Evolutionary conservation across 2,797 vertebrate species (phyloP), one percentile per base, ranked within the genome.

Genomic region (Sitta carolinensis): DNA sequence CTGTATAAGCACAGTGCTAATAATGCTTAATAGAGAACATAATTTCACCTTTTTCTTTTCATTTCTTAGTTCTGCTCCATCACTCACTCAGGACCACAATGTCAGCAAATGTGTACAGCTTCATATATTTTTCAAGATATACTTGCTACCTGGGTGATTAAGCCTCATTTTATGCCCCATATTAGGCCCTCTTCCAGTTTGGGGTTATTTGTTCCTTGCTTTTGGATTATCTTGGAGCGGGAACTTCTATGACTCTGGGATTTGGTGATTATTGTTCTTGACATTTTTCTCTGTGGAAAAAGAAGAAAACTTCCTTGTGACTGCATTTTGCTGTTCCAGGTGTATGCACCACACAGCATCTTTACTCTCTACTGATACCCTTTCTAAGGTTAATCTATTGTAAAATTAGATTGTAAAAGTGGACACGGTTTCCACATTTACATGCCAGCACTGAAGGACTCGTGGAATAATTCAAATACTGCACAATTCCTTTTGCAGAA

Each of bases 391-490:
- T 97, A 97, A 97, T 97, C 97, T 97, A 63, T 97, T 97, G 97
- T 97, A 97, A 98, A 98, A 97, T 98, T 97, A 97, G 95, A 96
- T 94, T 96, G 96, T 97, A 96, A 97, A 98, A 96, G 94, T 8
- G 95, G 94, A 96, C 97, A 95, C 76, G 92, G 87, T 96, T 96
- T 85, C 73, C 86, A 85, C 94, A 94, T 97, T 93, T 94, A 90
- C 94, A 76, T 94, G 94, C 94, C 90, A 94, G 74, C 57, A 32
- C 81, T 64, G 84, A 94, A 96, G 94, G 87, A 86, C 92, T 95
- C 1, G 1, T 27, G 47, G 89, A 95, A 78, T 97, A 93, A 93
- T 96, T 86, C 90, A 94, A 95, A 85, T 78, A 52, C 81, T 78
- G 52, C 70, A 47, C 30, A 74, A 85, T 74, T 95, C 78, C 55